Conservation (phyloP, 92 coral and sea anemone genomes). For the Actinostola sp. region DNA sequence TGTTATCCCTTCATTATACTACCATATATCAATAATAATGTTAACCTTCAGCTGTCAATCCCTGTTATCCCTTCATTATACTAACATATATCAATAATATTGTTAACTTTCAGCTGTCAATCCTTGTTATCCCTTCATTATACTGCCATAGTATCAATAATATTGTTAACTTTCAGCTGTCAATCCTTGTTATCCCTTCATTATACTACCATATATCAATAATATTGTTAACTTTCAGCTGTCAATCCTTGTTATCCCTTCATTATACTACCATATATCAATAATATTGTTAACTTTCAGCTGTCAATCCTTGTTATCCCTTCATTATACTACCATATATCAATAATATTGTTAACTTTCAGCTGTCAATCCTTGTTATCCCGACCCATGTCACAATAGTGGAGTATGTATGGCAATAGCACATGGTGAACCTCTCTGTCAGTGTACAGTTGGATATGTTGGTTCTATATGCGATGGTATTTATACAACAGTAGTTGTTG, state of each 20-base stretch:
- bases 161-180: conserved; percentile 3
- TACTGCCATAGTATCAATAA: background rate
- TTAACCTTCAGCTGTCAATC: conserved; percentile 48
- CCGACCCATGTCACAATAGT: conserved; percentile 87
- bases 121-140: conserved; percentile 69
- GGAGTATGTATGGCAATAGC: conserved; percentile 65
- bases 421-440: conserved; percentile 72
- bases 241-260: conserved; percentile 78
- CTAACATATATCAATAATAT: background rate
- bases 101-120: conserved; percentile 33
- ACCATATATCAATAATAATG: background rate
- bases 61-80: conserved; percentile 61
- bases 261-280: background rate
- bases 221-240: background rate
- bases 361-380: conserved; percentile 74
- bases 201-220: background rate
- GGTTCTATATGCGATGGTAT: conserved; percentile 83
- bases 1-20: conserved; percentile 52
- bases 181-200: conserved; percentile 76
- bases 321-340: background rate
- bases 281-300: background rate
- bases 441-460: conserved; percentile 67
- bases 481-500: too few relatives aligned
- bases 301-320: conserved; percentile 54
- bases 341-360: background rate